A percentile compares a stretch with the other conserved stretches of the same genome.
Evolutionary conservation across 1,140 invertebrate genomes (phyloP).

Genomic region (Drosophila sproati): DNA sequence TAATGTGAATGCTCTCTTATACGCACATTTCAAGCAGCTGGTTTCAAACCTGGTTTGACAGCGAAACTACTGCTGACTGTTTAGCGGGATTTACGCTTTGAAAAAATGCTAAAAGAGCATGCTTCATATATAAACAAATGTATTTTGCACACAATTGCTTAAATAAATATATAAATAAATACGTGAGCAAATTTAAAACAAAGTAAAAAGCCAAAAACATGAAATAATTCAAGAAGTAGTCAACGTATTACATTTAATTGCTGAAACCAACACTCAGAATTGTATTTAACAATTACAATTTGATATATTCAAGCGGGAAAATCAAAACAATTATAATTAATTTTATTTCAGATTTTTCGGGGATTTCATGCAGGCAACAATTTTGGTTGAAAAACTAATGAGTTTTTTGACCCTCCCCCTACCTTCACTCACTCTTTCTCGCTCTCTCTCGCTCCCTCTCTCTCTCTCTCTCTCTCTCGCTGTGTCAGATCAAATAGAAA

Average conservation of each 20-base stretch:
- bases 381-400: conserved; percentile 45
- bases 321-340: neutral
- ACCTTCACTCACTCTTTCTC: neutral
- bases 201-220: neutral
- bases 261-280: too few relatives aligned
- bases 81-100: conserved; percentile 9
- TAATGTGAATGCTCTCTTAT: conserved; percentile 15
- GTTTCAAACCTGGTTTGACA: conserved; percentile 43
- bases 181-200: conserved; percentile 10
- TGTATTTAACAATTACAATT: too few relatives aligned
- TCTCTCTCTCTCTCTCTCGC: too few relatives aligned
- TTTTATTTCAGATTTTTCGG: neutral
- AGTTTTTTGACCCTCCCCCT: conserved; percentile 55
- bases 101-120: conserved; percentile 15
- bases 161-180: conserved; percentile 1
- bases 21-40: conserved; percentile 26
- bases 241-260: conserved; percentile 3
- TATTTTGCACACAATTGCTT: neutral
- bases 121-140: neutral
- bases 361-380: neutral
- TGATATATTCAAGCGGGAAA: too few relatives aligned
- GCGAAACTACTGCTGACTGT: neutral
- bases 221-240: neutral
- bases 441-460: too few relatives aligned
- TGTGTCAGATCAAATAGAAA: conserved; percentile 9